A percentile compares a stretch with the other conserved stretches of the same genome.
Conservation (phyloP, 2,888 invertebrate species). For the Morpho achilles region DNA sequence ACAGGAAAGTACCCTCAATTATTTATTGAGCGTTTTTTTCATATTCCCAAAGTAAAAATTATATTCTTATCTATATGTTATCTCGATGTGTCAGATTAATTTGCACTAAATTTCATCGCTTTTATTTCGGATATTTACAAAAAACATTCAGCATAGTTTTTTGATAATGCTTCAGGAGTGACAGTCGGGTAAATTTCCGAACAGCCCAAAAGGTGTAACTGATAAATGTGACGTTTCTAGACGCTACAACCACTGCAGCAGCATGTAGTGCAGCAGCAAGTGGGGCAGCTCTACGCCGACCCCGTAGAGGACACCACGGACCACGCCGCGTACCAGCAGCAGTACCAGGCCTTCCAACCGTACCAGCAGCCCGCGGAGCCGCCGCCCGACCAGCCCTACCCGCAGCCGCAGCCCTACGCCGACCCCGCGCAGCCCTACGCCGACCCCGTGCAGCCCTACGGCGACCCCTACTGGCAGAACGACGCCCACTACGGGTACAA, state of each 20-base stretch:
- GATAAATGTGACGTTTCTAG: slow-evolving; percentile 10
- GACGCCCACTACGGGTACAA: slow-evolving; percentile 42
- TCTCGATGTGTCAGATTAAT: too few relatives aligned
- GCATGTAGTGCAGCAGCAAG: slow-evolving; percentile 35
- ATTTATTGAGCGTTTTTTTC: too few relatives aligned
- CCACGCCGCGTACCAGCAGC: slow-evolving; percentile 34
- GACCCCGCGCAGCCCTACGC: slow-evolving; percentile 15
- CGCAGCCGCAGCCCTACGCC: not conserved
- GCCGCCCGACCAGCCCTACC: slow-evolving; percentile 15
- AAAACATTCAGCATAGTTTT: not conserved
- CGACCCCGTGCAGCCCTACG: slow-evolving; percentile 31
- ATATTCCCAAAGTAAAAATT: too few relatives aligned
- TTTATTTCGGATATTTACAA: too few relatives aligned
- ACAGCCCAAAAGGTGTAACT: too few relatives aligned
- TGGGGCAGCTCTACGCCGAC: slow-evolving; percentile 22
- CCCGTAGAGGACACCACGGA: slow-evolving; percentile 38
- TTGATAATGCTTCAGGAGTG: too few relatives aligned
- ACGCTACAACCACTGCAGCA: slow-evolving; percentile 34
- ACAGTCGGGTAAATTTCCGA: not conserved
- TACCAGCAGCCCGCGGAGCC: slow-evolving; percentile 13
- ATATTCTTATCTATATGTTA: too few relatives aligned
- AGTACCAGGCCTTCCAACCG: slow-evolving; percentile 10
- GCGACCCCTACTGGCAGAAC: slow-evolving; percentile 49
- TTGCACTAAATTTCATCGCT: too few relatives aligned
- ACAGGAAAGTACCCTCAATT: too few relatives aligned